phyloP scores from a whole-genome alignment of 2,888 invertebrate genomes.

The Cinara cedri region DNA sequence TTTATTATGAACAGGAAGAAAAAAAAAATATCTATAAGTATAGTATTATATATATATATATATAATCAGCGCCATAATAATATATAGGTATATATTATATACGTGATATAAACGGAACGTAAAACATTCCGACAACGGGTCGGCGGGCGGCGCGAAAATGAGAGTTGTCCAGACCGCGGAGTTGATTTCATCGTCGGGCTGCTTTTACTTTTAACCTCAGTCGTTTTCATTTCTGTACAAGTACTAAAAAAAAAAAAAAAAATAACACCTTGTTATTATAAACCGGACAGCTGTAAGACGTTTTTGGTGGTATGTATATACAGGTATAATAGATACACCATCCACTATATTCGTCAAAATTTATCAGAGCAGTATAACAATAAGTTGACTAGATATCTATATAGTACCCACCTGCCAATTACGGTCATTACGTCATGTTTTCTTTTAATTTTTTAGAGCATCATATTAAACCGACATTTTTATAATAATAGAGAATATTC shows the following conservation, averaged over 20 bases:
- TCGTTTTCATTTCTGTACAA: slow-evolving; percentile 23
- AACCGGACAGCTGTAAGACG: slow-evolving; percentile 17
- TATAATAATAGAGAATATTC: too few species aligned
- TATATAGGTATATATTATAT: neutral
- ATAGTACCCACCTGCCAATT: too few species aligned
- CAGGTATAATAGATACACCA: too few species aligned
- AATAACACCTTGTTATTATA: slow-evolving; percentile 15
- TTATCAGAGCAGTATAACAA: too few species aligned
- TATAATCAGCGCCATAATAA: neutral
- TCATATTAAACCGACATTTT: too few species aligned
- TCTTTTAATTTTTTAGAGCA: too few species aligned
- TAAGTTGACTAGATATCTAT: too few species aligned
- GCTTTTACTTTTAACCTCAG: slow-evolving; percentile 52
- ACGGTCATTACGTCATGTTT: too few species aligned
- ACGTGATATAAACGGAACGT: slow-evolving; percentile 8
- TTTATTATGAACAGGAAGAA: slow-evolving; percentile 15
- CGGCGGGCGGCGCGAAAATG: slow-evolving; percentile 23
- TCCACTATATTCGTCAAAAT: too few species aligned
- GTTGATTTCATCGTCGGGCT: slow-evolving; percentile 32
- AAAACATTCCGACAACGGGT: slow-evolving; percentile 27
- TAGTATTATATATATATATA: neutral
- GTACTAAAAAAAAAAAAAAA: neutral
- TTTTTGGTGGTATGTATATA: neutral
- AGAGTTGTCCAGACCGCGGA: slow-evolving; percentile 40
- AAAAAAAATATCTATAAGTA: neutral